These are phyloP conservation scores for Galagoides demidoff DNA, from an alignment of 2,797 vertebrate species.

Conservation along the genomic window DNA sequence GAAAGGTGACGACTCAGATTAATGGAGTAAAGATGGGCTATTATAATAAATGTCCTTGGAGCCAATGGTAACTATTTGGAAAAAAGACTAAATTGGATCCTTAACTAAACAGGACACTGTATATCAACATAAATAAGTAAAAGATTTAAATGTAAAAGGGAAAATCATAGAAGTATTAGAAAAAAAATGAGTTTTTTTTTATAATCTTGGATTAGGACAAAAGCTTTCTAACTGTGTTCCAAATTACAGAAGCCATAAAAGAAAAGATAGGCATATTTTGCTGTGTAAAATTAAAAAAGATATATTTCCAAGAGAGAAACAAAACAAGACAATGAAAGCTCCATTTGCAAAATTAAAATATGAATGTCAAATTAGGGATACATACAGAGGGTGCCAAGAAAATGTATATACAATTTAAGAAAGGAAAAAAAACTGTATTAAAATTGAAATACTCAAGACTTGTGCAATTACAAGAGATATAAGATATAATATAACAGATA, in stretches of 20 bases:
- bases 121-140: not conserved
- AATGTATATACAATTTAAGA: too few species aligned
- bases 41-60: slow-evolving; percentile 23
- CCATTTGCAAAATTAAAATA: slow-evolving; percentile 4
- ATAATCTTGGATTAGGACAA: not conserved
- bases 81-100: not conserved
- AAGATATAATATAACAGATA: too few species aligned
- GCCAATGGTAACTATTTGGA: not conserved
- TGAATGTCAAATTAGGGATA: slow-evolving; percentile 6
- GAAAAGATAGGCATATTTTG: not conserved
- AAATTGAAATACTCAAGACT: too few species aligned
- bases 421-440: too few species aligned
- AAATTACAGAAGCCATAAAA: not conserved
- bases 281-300: slow-evolving; percentile 1
- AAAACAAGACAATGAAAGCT: not conserved
- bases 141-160: not conserved
- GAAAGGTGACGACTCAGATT: not conserved
- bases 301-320: not conserved
- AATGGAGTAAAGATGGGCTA: not conserved
- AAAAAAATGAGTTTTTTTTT: not conserved
- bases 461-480: too few species aligned
- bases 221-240: not conserved
- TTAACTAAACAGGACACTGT: not conserved
- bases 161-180: not conserved
- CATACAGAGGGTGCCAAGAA: not conserved